A percentile compares a stretch with the other conserved stretches of the same genome.
These are phyloP conservation scores for Nilaparvata lugens DNA, from an alignment of 1,140 invertebrate genomes.

Conservation along the genomic window DNA sequence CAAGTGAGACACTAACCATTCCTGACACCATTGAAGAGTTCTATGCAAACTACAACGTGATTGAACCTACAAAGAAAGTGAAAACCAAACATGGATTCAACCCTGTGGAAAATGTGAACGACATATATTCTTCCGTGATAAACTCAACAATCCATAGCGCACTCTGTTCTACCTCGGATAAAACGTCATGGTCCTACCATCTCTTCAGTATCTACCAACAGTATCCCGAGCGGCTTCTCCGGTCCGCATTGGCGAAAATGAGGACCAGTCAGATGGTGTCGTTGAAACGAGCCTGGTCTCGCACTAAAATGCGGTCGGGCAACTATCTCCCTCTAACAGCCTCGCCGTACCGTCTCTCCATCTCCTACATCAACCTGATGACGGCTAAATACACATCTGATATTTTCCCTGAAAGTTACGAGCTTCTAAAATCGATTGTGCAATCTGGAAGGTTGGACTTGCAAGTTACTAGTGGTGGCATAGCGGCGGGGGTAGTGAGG, in stretches of 20 bases:
- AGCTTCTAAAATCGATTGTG: not conserved
- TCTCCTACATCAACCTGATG: slow-evolving; percentile 9
- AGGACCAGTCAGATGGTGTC: slow-evolving; percentile 46
- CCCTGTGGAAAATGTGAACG: slow-evolving; percentile 30
- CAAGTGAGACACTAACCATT: not conserved
- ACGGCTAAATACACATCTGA: slow-evolving; percentile 4
- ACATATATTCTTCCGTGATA: slow-evolving; percentile 32
- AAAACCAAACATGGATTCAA: slow-evolving; percentile 15
- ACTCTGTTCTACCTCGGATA: slow-evolving; percentile 48
- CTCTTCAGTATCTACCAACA: slow-evolving; percentile 62
- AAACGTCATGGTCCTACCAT: slow-evolving; percentile 50
- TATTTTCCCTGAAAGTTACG: slow-evolving; percentile 5
- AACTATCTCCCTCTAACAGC: slow-evolving; percentile 38
- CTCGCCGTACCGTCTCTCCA: slow-evolving; percentile 43
- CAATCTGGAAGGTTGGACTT: not conserved
- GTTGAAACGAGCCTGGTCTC: slow-evolving; percentile 37
- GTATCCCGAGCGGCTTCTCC: slow-evolving; percentile 51
- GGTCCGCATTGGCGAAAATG: slow-evolving; percentile 47
- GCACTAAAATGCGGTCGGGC: slow-evolving; percentile 20
- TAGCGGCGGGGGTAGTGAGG: not conserved
- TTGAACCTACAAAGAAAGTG: not conserved
- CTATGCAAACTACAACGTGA: slow-evolving; percentile 10
- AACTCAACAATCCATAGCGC: slow-evolving; percentile 40
- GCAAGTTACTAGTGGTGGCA: slow-evolving; percentile 2
- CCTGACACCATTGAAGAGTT: slow-evolving; percentile 22